Base-by-base conservation (phyloP, 1,140 invertebrate genomes). In the Drosophila tsacasi region DNA sequence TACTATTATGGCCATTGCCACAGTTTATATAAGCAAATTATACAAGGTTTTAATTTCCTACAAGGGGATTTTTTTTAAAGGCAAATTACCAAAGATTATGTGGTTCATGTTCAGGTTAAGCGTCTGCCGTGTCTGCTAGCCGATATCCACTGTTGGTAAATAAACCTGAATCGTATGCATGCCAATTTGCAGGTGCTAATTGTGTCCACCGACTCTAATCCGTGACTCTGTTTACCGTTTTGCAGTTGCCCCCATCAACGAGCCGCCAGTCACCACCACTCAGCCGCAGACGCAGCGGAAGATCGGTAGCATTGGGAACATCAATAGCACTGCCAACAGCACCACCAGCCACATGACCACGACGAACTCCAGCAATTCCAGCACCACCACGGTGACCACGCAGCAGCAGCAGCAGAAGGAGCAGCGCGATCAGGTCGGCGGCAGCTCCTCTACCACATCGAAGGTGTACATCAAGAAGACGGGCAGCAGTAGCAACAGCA, bases 401-500 rank as follows among this genome's bases (percentile, higher is more conserved):
- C 83, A 74, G 75, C 71, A 71, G 23, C 69, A 47, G 35, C 79
- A 84, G 40, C 65, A 79, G 57, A 73, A 86, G 37, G 68, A 83
- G 32, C 80, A 35, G 12, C 32, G 32, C 32, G 32, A 35, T 13
- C 32, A 83, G 40, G 37, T 46, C 44, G 68, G 40, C 21, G 71
- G 59, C 55, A 75, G 67, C 49, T 52, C 76, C 39, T 77, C 84
- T 17, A 79, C 79, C 54, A 83, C 91, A 47, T 86, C 87, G 37
- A 93, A 93, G 72, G 87, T 93, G 15, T 87, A 92, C 40, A 91
- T 93, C 71, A 93, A 93, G 60, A 93, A 93, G 65, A 81, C 83
- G 37, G 77, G 84, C 32, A 87, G 83, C 68, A 89, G 69, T 67
- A 81, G 76, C 69, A 82, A 67, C 19, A 69, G 67, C 47, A 67